These are phyloP conservation scores for Deilephila porcellus DNA, from an alignment of 2,888 invertebrate species.

Conservation along the genomic window DNA sequence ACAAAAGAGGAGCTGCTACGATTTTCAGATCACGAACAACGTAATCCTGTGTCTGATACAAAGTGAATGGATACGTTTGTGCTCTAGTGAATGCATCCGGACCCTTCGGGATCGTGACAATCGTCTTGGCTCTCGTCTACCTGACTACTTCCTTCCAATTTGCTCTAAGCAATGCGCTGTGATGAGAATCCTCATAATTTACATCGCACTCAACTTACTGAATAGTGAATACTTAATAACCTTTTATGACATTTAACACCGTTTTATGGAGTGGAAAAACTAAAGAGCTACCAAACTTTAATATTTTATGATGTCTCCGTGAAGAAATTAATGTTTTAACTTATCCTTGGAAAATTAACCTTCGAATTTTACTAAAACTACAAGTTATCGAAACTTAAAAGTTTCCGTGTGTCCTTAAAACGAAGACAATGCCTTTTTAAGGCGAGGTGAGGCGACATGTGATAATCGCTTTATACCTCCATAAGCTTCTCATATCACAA, in stretches of 20 bases:
- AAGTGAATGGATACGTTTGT: conserved; percentile 69
- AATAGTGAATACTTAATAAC: conserved; percentile 18
- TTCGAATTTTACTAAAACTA: conserved; percentile 20
- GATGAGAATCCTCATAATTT: conserved; percentile 26
- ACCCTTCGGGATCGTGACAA: conserved; percentile 63
- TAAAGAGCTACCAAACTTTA: background rate
- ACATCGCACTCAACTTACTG: background rate
- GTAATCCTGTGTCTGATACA: conserved; percentile 68
- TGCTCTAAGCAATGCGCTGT: conserved; percentile 34
- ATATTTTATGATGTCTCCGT: background rate
- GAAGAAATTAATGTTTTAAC: background rate
- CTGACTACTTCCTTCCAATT: conserved; percentile 47
- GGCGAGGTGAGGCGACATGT: background rate
- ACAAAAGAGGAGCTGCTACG: conserved; percentile 51
- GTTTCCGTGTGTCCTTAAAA: conserved; percentile 32
- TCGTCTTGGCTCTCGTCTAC: conserved; percentile 49
- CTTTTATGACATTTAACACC: background rate
- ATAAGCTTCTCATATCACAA: conserved; percentile 11
- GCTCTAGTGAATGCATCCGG: conserved; percentile 72
- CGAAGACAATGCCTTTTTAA: conserved; percentile 39
- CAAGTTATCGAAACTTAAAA: conserved; percentile 30
- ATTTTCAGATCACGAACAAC: conserved; percentile 68
- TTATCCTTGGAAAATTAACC: conserved; percentile 2
- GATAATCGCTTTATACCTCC: conserved; percentile 4
- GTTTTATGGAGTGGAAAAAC: conserved; percentile 15